phyloP scores from a whole-genome alignment of 2,888 invertebrate genomes.

The Glyphotaelius pellucidus region DNA sequence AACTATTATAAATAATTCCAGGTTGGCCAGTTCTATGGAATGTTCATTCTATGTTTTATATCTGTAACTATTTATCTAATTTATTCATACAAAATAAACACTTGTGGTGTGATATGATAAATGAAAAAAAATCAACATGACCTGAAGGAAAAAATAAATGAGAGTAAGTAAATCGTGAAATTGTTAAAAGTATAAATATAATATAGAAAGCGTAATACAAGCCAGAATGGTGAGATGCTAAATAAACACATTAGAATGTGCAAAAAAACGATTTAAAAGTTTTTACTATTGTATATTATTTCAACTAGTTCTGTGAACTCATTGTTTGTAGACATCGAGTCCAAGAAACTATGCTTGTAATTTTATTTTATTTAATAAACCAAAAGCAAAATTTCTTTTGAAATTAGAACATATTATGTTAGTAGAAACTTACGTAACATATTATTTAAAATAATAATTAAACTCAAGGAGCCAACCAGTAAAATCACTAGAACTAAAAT shows the following conservation, averaged over 20 bases:
- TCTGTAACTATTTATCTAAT: not conserved
- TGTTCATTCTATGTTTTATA: not conserved
- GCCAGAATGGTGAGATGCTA: not conserved
- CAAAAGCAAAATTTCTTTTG: no score
- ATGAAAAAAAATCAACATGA: not conserved
- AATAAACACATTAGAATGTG: not conserved
- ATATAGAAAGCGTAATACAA: not conserved
- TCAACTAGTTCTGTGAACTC: no score
- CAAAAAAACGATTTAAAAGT: not conserved
- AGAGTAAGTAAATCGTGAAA: not conserved
- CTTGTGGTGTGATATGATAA: not conserved
- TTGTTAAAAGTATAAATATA: not conserved
- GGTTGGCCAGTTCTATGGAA: not conserved
- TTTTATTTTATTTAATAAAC: no score
- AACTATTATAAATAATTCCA: not conserved
- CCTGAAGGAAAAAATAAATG: not conserved
- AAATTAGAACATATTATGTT: no score
- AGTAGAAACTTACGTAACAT: no score
- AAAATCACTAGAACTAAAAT: no score
- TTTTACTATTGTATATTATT: no score
- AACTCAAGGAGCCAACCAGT: no score
- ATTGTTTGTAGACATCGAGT: no score
- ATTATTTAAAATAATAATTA: no score
- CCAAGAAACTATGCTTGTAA: no score
- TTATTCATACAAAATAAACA: not conserved